Evolutionary conservation across 92 coral and sea anemone genomes (phyloP).

Genomic region (Phenganax subtilis): DNA sequence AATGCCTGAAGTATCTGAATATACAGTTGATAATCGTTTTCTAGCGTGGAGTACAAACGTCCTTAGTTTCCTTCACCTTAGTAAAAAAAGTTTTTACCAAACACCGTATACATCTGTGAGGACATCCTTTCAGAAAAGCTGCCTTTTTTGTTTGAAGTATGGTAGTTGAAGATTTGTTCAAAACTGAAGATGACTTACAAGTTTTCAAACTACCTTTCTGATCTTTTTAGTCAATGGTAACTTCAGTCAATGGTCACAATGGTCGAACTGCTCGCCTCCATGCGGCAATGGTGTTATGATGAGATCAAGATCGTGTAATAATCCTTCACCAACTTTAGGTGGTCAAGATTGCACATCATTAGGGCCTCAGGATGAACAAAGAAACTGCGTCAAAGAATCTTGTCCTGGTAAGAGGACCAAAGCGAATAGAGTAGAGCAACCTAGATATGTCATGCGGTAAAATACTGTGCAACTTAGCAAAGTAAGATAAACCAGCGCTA

Average conservation of each 20-base stretch:
- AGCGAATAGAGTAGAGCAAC: not conserved
- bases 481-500: no score
- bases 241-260: conserved; percentile 21
- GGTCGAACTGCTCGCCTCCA: conserved; percentile 27
- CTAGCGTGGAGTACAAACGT: no score
- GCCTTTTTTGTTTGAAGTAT: no score
- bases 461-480: not conserved
- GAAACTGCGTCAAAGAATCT: conserved; percentile 58
- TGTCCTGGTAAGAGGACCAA: conserved; percentile 60
- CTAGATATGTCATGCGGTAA: not conserved
- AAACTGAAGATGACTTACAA: not conserved
- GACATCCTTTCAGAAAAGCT: no score
- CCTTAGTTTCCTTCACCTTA: no score
- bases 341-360: conserved; percentile 76
- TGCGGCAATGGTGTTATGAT: conserved; percentile 37
- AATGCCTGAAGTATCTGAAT: no score
- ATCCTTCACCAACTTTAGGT: conserved; percentile 26
- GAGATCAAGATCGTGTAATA: conserved; percentile 25
- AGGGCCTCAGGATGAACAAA: conserved; percentile 86
- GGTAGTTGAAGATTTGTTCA: not conserved
- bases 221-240: conserved; percentile 31
- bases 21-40: no score
- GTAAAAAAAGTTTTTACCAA: no score
- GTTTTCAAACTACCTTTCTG: not conserved
- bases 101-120: no score